Base-by-base conservation (phyloP, 2,888 invertebrate species). In the Trypoxylon attenuatum region DNA sequence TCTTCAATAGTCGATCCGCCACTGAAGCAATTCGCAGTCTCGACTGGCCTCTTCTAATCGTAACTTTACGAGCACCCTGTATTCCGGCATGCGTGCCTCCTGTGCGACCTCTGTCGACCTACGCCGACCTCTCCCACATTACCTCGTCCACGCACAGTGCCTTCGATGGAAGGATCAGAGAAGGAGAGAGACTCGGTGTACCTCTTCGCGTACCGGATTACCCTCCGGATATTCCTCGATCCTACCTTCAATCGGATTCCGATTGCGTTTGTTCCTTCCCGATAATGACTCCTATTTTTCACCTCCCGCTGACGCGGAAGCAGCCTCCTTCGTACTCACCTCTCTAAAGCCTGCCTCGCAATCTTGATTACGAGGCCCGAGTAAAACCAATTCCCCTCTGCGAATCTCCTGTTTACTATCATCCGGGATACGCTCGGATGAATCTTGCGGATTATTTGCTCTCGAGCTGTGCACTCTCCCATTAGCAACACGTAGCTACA, bases 61-160 rank as follows among this genome's bases (percentile, higher is more conserved):
- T 70, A 70, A 79, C 76, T 80, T 80, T 79, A 80, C 77, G 81
- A 81, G 78, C 76, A 79, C 75, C 79, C 80, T 74, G 80, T 81
- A 79, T 79, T 79, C 78, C 73, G 73, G 74, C 75, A 78, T 79
- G 77, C 80, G 78, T 77, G 74, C 70, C 75, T 80, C 67, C 78
- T 69, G 74, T 74, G 63, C 78, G 78, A 80, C 79, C 80, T 73
- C 77, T 39, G 62, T 52, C 73, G 76, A 78, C 81, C 81, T 67
- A 42, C 56, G 62, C 61, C 80, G 79, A 78, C 78, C 80, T 82
- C 81, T 82, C 81, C 78, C 81, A 81, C 80, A 81, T 81, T 82
- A 81, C 78, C 75, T 75, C 77, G 71, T 79, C 76, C 78, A 77
- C 76, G 77, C 80, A 78, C 73, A 71, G 72, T 64, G 53, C 13